A percentile compares a stretch with the other conserved stretches of the same genome.
Conservation (phyloP, 1,140 invertebrate species). For the Propsilocerus akamusi region DNA sequence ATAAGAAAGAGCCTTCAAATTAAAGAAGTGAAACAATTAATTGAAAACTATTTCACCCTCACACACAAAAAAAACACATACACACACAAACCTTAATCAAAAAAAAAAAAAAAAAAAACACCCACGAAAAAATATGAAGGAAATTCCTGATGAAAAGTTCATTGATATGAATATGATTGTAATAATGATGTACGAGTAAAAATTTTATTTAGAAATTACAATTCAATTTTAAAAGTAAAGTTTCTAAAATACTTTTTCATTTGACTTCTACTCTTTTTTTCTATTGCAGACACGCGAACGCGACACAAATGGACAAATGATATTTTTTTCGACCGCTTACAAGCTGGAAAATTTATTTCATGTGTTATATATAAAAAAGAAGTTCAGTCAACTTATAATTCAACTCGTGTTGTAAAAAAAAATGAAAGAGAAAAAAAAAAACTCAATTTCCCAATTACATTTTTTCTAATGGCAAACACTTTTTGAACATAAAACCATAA, state of each 20-base stretch:
- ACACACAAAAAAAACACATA: background rate
- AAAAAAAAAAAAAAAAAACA: background rate
- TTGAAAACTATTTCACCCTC: too few relatives aligned
- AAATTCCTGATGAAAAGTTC: too few relatives aligned
- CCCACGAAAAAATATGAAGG: background rate
- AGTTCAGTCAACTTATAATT: too few relatives aligned
- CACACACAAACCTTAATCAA: background rate
- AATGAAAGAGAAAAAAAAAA: background rate
- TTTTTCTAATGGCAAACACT: too few relatives aligned
- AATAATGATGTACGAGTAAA: too few relatives aligned
- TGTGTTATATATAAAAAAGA: slow-evolving; percentile 1
- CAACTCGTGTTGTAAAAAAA: background rate
- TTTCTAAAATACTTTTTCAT: background rate
- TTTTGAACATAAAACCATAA: too few relatives aligned
- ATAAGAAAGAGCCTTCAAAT: too few relatives aligned
- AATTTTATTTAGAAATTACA: too few relatives aligned
- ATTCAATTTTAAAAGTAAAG: too few relatives aligned
- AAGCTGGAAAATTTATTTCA: slow-evolving; percentile 1
- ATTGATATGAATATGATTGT: too few relatives aligned
- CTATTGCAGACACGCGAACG: background rate
- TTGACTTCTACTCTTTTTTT: background rate
- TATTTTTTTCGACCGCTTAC: background rate
- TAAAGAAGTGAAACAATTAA: too few relatives aligned
- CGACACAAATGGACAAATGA: background rate
- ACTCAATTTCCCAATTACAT: background rate